Conservation (phyloP, 2,113 vertebrate genomes). For the Mormyrus iriodes region DNA sequence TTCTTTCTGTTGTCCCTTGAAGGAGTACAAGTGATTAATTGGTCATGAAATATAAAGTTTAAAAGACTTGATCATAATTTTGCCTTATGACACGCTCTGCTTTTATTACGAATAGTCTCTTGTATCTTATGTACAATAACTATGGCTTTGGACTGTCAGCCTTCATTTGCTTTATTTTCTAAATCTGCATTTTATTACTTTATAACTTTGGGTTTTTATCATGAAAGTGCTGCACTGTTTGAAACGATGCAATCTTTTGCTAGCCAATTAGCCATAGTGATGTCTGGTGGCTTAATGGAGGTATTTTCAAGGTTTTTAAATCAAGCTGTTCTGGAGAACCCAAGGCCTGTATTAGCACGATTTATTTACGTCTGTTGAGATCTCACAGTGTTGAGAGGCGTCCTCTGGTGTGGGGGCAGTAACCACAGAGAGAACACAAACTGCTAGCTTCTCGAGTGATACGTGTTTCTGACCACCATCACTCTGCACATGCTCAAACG, state of each 20-base stretch:
- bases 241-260: neutral
- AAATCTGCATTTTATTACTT: neutral
- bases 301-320: neutral
- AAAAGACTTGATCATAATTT: conserved; percentile 11
- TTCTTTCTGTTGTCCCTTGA: neutral
- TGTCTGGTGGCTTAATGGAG: neutral
- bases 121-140: neutral
- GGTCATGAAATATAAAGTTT: conserved; percentile 20
- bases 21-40: conserved; percentile 15
- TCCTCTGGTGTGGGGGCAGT: conserved; percentile 73
- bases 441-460: conserved; percentile 67
- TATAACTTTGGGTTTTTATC: neutral
- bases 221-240: neutral
- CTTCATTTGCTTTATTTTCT: neutral
- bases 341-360: conserved; percentile 26
- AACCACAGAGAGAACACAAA: conserved; percentile 66
- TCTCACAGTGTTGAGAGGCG: conserved; percentile 57
- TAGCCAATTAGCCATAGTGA: neutral
- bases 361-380: conserved; percentile 69
- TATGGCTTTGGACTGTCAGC: neutral
- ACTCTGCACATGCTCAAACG: neutral
- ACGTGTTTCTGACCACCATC: conserved; percentile 42
- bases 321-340: neutral
- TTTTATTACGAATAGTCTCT: neutral
- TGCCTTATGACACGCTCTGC: too few species aligned